Conservation (phyloP, 1,140 invertebrate genomes). For the Diachasma alloeum region DNA sequence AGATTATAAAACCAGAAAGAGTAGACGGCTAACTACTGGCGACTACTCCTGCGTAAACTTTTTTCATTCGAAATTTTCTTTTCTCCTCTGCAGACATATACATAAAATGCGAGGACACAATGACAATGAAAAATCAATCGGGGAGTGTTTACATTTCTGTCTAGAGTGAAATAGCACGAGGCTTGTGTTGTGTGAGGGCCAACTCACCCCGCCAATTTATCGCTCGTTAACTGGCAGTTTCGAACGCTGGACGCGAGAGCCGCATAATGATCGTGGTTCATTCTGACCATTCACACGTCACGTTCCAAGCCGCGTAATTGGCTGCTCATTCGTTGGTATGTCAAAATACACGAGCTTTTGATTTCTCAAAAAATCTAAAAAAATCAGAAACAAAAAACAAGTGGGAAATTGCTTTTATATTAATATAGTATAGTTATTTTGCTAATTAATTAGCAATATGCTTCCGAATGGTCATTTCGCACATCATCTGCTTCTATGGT, state of each 20-base stretch:
- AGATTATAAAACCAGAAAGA: conserved; percentile 3
- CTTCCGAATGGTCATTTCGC: too few relatives aligned
- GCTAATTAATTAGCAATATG: too few relatives aligned
- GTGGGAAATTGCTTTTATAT: too few relatives aligned
- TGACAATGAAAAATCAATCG: conserved; percentile 16
- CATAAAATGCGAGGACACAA: not conserved
- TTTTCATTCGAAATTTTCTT: conserved; percentile 6
- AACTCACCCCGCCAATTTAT: conserved; percentile 19
- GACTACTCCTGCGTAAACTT: conserved; percentile 2
- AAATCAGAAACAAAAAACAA: not conserved
- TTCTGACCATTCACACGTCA: conserved; percentile 18
- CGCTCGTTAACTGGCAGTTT: conserved; percentile 22
- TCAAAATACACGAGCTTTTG: not conserved
- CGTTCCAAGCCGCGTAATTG: not conserved
- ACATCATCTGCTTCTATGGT: too few relatives aligned
- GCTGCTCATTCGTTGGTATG: not conserved
- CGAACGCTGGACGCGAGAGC: not conserved
- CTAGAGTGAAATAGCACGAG: not conserved
- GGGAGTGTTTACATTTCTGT: not conserved
- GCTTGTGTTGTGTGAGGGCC: not conserved
- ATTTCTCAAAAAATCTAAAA: not conserved
- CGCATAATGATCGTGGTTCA: conserved; percentile 15
- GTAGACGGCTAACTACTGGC: not conserved
- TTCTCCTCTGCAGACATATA: not conserved
- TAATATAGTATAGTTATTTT: too few relatives aligned